Base-by-base conservation (phyloP, 2,888 invertebrate species). In the Punctoribates punctum region DNA sequence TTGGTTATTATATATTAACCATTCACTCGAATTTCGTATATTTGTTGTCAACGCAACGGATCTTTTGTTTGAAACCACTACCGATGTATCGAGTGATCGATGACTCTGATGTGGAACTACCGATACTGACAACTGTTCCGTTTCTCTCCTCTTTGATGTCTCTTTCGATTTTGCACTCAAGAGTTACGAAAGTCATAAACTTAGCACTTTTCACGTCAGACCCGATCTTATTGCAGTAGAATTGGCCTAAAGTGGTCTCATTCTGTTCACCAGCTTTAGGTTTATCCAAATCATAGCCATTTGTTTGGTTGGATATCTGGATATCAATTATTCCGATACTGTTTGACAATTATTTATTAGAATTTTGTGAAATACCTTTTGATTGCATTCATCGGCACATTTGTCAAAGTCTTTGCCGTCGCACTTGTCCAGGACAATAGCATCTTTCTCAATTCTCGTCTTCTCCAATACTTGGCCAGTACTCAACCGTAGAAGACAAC, bases 261-360 rank as follows among this genome's bases (percentile, higher is more conserved):
- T 15, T 8, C 11, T 70, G 8, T 4, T 70, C 46, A 5, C 46
- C 70, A 23, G 13, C 72, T 48, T 48, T 72, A 0, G 72, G 72
- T 20, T 48, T 48, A 72, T 46, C 20, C 23, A 72, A 72, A 20
- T 72, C 72, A n/a, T 25, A 72, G 11, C 23, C 25, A 48, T 72
- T 72, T 9, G 72, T 72, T 46, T 72, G 23, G 48, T 23, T 72
- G 13, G 72, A 72, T 11, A 48, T 48, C 72, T 72, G 38, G 11
- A 8, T 34, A 34, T 34, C 34, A 48, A 20, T 23, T n/a, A n/a
- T n/a, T n/a, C n/a, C n/a, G n/a, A n/a, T n/a, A n/a, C n/a, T 23
- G 2, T 27, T 20, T 20, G 27, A 29, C 15, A 15, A 60, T 29
- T 57, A 9, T 1, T 23, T 57, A 25, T 57, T 23, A 57, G 9